These are phyloP conservation scores for Natrix natrix DNA, from an alignment of 2,797 vertebrate genomes.

Conservation along the genomic window DNA sequence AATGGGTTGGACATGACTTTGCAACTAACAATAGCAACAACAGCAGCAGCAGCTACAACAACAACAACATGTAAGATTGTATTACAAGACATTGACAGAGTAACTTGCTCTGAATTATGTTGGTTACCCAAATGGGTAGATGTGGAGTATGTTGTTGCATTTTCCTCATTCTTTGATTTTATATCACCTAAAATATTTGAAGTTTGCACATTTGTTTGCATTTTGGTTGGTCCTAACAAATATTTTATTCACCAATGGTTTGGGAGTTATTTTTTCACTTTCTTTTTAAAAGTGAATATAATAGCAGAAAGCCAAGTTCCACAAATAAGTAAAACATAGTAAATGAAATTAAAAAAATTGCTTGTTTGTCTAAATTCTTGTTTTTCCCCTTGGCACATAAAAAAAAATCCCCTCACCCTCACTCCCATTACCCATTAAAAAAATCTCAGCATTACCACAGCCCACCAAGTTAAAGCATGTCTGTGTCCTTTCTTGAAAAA, in stretches of 20 bases:
- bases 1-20: too few species aligned
- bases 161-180: background rate
- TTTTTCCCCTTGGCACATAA: background rate
- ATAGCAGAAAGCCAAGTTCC: background rate
- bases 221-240: background rate
- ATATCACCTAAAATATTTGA: background rate
- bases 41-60: too few species aligned
- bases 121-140: background rate
- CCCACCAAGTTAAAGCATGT: background rate
- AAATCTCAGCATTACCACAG: background rate
- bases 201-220: background rate
- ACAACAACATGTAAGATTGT: background rate
- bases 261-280: background rate
- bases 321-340: background rate
- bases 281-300: background rate
- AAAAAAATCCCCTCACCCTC: background rate
- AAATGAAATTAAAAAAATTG: background rate
- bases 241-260: background rate
- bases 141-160: background rate
- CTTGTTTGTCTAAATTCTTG: background rate
- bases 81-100: background rate
- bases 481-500: background rate
- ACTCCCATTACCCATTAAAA: background rate
- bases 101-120: background rate
- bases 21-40: too few species aligned